Percentiles rank a stretch among this genome's conserved stretches.
Evolutionary conservation across 2,888 invertebrate genomes (phyloP).

Genomic region (Rhorus exstirpatorius): DNA sequence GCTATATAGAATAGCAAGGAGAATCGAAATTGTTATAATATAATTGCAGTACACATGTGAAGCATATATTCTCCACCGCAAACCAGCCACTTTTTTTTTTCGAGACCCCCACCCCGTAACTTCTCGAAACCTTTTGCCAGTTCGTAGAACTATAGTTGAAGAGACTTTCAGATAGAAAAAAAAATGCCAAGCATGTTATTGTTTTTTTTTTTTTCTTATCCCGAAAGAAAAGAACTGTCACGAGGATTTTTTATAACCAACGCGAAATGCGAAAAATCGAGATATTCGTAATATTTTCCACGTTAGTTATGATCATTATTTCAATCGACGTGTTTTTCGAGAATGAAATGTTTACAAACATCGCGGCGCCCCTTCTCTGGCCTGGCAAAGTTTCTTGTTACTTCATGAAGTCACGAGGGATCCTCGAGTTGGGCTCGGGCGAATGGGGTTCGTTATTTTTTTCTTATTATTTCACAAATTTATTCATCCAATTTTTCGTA

Average conservation of each 20-base stretch:
- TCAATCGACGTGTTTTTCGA: slow-evolving; percentile 12
- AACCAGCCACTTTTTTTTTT: too few relatives aligned
- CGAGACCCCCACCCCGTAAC: too few relatives aligned
- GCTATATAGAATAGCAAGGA: too few relatives aligned
- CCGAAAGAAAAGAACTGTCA: neutral
- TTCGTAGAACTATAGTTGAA: too few relatives aligned
- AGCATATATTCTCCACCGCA: too few relatives aligned
- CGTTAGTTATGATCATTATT: slow-evolving; percentile 9
- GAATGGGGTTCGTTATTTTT: slow-evolving; percentile 39
- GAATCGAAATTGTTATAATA: too few relatives aligned
- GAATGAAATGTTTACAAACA: slow-evolving; percentile 19
- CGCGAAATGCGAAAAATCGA: slow-evolving; percentile 35
- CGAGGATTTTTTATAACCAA: slow-evolving; percentile 17
- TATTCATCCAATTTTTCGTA: too few relatives aligned
- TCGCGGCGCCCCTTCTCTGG: slow-evolving; percentile 29
- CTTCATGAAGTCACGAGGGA: slow-evolving; percentile 34
- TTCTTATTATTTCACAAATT: neutral
- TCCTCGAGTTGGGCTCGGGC: slow-evolving; percentile 30
- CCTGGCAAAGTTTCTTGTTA: slow-evolving; percentile 28
- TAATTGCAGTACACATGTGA: too few relatives aligned
- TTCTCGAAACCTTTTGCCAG: too few relatives aligned
- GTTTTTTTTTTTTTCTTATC: neutral
- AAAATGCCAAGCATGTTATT: too few relatives aligned
- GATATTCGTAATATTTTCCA: slow-evolving; percentile 17
- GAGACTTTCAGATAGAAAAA: too few relatives aligned